Evolutionary conservation across 2,113 vertebrate genomes (phyloP), one percentile per base, ranked within the genome.

Genomic region (Sinocyclocheilus anophthalmus): DNA sequence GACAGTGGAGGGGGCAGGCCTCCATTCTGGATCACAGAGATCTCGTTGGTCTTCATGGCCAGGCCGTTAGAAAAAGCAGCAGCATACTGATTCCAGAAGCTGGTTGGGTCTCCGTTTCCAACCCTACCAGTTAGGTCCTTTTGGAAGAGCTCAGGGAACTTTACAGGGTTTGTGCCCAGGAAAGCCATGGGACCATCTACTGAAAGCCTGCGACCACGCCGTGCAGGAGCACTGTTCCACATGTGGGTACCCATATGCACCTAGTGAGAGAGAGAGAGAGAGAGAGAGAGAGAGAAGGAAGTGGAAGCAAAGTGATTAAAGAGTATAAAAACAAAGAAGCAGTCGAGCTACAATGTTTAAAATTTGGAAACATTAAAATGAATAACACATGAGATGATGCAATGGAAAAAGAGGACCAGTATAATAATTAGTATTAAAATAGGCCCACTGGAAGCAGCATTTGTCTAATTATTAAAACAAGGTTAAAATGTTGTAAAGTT

Each of bases 171-270:
- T 88, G 97, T 95, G 91, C 98, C 97, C 88, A 99, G 95, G 93
- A 99, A 99, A 61, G 98, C 97, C 97, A 99, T 97, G 88, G 98
- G 97, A 75, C 98, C 97, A 14, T 99, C 98, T 86, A 99, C 97
- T 0, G 98, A 99, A 87, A 99, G 97, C 84, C 98, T 94, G 87
- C 98, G 96, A 88, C 98, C 98, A 86, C 98, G 96, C 83, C 98
- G 95, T 22, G 97, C 98, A 0, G 98, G 98, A 89, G 97, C 96
- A 79, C 97, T 99, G 93, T 98, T 99, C 98, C 98, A 99, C 98
- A 99, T 99, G 92, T 99, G 98, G 57, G 98, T 99, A 91, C 98
- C 98, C 98, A 99, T 99, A 92, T 99, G 98, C 90, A 99, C 98
- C 98, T 99, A 94, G 24, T 61, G 24, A 92, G 90, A 87, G 33